Base-by-base conservation (phyloP, 1,140 invertebrate genomes). In the Matsumurasca onukii region DNA sequence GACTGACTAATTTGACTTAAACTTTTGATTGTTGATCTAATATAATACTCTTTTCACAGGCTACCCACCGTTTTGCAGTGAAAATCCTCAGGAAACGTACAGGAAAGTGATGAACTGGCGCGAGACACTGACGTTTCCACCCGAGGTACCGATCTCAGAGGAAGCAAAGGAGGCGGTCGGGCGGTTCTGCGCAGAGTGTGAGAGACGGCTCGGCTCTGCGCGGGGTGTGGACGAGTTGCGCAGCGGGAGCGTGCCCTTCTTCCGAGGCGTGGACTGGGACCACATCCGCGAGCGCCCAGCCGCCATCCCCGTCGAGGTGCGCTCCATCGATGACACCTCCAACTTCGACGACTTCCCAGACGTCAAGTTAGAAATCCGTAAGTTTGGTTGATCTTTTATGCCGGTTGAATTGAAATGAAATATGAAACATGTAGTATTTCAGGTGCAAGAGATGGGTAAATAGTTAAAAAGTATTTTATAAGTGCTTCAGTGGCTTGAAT, bases 291-390 rank as follows among this genome's bases (percentile, higher is more conserved):
- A 99, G 78, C 85, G 97, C 71, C 98, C 98, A 59, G 94, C 98
- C 68, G 97, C 97, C 71, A 99, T 99, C 82, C 89, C 94, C 55
- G 94, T 99, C 29, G 93, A 97, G 78, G 94, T 98, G 69, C 88
- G 89, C 76, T 92, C 92, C 66, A 95, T 97, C 72, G 93, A 97
- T 79, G 98, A 99, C 80, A 99, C 98, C 49, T 99, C 97, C 70
- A 99, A 99, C 83, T 99, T 99, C 82, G 98, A 99, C 83, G 98
- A 99, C 74, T 99, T 99, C 84, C 97, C 97, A 13, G 95, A 99
- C 81, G 96, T 98, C 73, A 98, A 99, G 82, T 85, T 99, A 62
- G 95, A 98, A 85, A 98, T 98, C 85, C 94, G 94, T 97, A 88
- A 89, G 94, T 91, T 45, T 72, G 3, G 12, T 67, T 67, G n/a